A percentile compares a stretch with the other conserved stretches of the same genome.
Evolutionary conservation across 2,888 invertebrate species (phyloP).

Genomic region (Epinotia ramella): DNA sequence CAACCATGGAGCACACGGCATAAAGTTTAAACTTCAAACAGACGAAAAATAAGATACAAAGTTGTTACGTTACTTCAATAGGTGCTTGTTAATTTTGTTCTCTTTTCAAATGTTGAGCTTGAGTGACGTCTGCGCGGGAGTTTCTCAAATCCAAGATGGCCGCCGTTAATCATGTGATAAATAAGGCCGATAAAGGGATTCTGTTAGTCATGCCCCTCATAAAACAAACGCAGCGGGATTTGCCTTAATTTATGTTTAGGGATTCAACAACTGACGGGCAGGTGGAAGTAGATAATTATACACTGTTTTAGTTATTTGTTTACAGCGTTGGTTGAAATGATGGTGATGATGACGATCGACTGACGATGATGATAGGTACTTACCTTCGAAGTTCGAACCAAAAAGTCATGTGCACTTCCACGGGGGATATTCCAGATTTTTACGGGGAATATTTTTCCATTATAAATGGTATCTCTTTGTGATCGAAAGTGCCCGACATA

Average conservation of each 20-base stretch:
- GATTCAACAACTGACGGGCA: slow-evolving; percentile 31
- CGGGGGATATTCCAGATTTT: too few relatives aligned
- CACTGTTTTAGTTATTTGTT: slow-evolving; percentile 29
- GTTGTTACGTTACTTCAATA: background rate
- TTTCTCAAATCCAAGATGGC: slow-evolving; percentile 52
- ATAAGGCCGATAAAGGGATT: slow-evolving; percentile 58
- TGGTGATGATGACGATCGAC: too few relatives aligned
- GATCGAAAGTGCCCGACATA: too few relatives aligned
- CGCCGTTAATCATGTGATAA: slow-evolving; percentile 56
- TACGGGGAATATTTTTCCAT: too few relatives aligned
- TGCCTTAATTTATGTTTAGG: slow-evolving; percentile 53
- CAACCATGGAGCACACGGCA: background rate
- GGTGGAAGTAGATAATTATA: slow-evolving; percentile 34
- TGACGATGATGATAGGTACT: too few relatives aligned
- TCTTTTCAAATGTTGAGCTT: slow-evolving; percentile 55
- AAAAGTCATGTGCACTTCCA: too few relatives aligned
- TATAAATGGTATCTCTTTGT: too few relatives aligned
- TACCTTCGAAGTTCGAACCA: too few relatives aligned
- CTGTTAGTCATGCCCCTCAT: slow-evolving; percentile 53
- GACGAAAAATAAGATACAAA: background rate
- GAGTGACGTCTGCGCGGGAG: slow-evolving; percentile 51
- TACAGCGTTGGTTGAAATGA: background rate
- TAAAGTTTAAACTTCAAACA: slow-evolving; percentile 3
- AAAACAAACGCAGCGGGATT: slow-evolving; percentile 64
- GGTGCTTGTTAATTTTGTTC: slow-evolving; percentile 48